phyloP scores from a whole-genome alignment of 2,113 vertebrate genomes.

The Prietella phreatophila region DNA sequence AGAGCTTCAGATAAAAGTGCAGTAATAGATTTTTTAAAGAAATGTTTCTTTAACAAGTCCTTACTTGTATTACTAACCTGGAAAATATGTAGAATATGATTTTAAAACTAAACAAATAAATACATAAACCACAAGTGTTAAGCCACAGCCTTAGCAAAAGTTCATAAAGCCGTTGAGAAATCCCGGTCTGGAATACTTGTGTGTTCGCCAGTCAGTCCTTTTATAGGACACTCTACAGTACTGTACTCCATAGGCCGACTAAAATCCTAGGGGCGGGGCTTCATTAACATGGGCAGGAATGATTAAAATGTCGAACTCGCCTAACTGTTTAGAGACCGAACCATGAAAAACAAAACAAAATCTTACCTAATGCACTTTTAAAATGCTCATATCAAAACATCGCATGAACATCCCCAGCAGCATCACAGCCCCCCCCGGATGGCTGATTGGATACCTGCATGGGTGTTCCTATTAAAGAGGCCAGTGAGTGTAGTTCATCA shows the following conservation, averaged over 20 bases:
- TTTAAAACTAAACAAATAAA: too few relatives aligned
- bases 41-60: background rate
- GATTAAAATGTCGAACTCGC: background rate
- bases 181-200: background rate
- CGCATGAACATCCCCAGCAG: too few relatives aligned
- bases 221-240: too few relatives aligned
- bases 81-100: background rate
- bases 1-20: background rate
- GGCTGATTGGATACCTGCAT: background rate
- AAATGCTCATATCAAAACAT: too few relatives aligned
- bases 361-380: too few relatives aligned
- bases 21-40: background rate
- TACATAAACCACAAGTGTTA: background rate
- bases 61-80: background rate
- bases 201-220: background rate
- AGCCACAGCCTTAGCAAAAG: background rate
- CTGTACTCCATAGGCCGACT: background rate
- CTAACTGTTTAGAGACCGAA: background rate
- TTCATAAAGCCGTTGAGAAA: background rate
- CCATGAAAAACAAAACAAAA: too few relatives aligned
- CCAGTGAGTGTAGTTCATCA: background rate
- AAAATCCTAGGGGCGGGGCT: background rate
- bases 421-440: too few relatives aligned
- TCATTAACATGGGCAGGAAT: background rate
- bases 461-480: background rate